Conservation (phyloP, 2,113 vertebrate species). For the Erythrolamprus reginae region DNA sequence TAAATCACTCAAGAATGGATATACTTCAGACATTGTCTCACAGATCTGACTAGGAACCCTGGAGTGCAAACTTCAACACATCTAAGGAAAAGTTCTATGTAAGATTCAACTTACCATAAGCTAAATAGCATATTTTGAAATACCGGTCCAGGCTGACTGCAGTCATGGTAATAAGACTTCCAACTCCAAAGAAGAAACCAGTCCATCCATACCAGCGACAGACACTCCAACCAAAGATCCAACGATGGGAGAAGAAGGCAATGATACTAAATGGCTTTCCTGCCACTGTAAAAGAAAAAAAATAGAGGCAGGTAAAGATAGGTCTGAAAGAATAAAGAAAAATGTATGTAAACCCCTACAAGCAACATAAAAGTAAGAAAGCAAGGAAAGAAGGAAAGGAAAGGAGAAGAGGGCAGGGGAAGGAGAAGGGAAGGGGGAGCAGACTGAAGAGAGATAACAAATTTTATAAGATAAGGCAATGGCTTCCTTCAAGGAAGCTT, state of each 20-base stretch:
- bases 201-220: conserved; percentile 92
- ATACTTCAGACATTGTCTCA: neutral
- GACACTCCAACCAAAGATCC: conserved; percentile 90
- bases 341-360: neutral
- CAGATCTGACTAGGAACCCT: neutral
- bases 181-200: conserved; percentile 93
- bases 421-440: neutral
- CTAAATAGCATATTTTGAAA: conserved; percentile 90
- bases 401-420: neutral
- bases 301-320: neutral
- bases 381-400: neutral
- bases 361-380: neutral
- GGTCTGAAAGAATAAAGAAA: neutral
- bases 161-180: conserved; percentile 93
- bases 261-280: conserved; percentile 91
- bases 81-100: neutral
- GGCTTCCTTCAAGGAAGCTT: neutral
- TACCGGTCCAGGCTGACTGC: conserved; percentile 92
- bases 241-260: conserved; percentile 89
- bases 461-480: neutral
- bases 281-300: conserved; percentile 69
- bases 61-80: neutral
- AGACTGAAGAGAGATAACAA: neutral
- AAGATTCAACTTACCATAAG: conserved; percentile 76
- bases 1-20: neutral